Conservation (phyloP, 2,797 vertebrate species). For the Loris lydekkerianus region DNA sequence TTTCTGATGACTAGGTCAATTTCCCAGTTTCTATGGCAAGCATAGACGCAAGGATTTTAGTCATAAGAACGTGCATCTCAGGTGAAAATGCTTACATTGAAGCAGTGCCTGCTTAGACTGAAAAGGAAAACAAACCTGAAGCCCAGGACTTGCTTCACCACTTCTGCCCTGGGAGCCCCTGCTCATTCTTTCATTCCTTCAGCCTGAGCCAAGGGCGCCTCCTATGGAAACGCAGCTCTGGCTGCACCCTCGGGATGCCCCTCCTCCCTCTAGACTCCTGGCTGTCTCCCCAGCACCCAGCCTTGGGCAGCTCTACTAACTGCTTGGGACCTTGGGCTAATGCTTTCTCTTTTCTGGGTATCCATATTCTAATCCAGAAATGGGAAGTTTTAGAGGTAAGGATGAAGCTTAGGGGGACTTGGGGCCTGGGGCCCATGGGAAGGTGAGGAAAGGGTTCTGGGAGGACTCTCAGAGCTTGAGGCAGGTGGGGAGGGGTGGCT, state of each 20-base stretch:
- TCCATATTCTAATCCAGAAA: background rate
- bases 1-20: conserved; percentile 68
- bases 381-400: background rate
- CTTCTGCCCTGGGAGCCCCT: background rate
- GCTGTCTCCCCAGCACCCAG: background rate
- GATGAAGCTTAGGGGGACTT: background rate
- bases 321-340: background rate
- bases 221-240: background rate
- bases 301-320: background rate
- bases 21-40: conserved; percentile 64
- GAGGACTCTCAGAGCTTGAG: too few relatives aligned
- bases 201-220: background rate
- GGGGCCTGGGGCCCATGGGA: background rate
- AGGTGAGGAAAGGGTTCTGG: background rate
- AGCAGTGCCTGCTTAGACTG: conserved; percentile 3
- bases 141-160: background rate
- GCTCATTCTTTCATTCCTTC: conserved; percentile 44
- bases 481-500: background rate
- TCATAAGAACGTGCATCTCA: background rate
- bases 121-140: background rate
- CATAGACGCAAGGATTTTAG: background rate
- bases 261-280: background rate
- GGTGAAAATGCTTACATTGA: conserved; percentile 52
- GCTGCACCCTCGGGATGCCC: background rate
- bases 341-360: background rate